These are phyloP conservation scores for Phrynosoma platyrhinos DNA, from an alignment of 2,113 vertebrate genomes.

Conservation along the genomic window DNA sequence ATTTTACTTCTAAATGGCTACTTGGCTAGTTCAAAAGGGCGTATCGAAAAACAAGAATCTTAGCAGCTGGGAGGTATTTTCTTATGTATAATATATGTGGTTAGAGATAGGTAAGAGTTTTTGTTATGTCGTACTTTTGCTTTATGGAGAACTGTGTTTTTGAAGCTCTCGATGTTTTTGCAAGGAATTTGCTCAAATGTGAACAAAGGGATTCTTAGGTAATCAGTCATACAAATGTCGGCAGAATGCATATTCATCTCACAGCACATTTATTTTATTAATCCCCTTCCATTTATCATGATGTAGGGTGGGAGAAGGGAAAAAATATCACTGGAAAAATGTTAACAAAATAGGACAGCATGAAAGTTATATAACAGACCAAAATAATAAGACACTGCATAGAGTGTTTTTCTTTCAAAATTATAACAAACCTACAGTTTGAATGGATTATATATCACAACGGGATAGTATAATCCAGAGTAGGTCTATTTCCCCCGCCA, in stretches of 20 bases:
- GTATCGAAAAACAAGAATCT: background rate
- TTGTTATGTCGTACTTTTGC: constrained; percentile 28
- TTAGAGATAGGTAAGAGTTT: background rate
- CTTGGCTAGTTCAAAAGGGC: background rate
- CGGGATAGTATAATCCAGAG: constrained; percentile 21
- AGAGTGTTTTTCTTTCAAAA: constrained; percentile 38
- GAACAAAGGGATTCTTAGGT: constrained; percentile 20
- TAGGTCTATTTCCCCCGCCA: background rate
- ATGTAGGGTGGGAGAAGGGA: background rate
- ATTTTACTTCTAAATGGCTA: background rate
- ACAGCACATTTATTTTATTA: constrained; percentile 37
- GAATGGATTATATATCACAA: constrained; percentile 29
- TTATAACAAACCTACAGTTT: constrained; percentile 18
- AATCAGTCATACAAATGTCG: constrained; percentile 44
- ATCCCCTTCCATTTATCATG: constrained; percentile 7
- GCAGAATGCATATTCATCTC: background rate
- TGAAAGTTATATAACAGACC: constrained; percentile 24
- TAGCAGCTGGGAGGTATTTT: background rate
- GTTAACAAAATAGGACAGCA: background rate
- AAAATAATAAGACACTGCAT: constrained; percentile 30
- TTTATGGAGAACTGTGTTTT: constrained; percentile 15
- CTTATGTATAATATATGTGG: too few relatives aligned
- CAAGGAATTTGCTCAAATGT: background rate
- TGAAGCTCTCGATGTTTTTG: constrained; percentile 37
- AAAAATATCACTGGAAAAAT: background rate